Evolutionary conservation across 2,113 vertebrate species (phyloP), one percentile per base, ranked within the genome.

Genomic region (Leucosticte australis): DNA sequence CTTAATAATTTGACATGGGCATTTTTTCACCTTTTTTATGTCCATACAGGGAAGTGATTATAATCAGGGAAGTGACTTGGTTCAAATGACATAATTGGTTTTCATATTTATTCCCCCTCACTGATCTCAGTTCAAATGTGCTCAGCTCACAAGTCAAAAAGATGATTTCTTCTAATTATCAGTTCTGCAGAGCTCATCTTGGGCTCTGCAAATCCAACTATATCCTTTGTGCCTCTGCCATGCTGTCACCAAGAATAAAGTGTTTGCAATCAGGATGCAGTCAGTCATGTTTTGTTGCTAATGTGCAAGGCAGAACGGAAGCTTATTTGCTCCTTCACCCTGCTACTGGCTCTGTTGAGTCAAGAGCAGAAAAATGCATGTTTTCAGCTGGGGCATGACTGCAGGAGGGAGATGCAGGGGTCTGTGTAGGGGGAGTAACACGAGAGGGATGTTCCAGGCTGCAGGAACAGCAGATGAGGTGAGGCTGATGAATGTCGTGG

Each of bases 131-230:
- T 94, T 96, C 96, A 97, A 94, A 97, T 64, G 81, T 57, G 53
- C 93, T 96, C 95, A 59, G 92, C 87, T 95, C 94, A 89, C 91
- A 92, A 96, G 91, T 91, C 93, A 95, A 82, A 96, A 96, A 92
- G 86, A 96, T 93, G 93, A 95, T 94, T 91, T 92, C 93, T 95
- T 95, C 92, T 96, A 96, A 97, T 97, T 96, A 95, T 87, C 69
- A 74, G 87, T 90, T 94, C 68, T 95, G 83, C 67, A 91, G 83
- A 94, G 90, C 89, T 95, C 87, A 64, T 94, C 82, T 86, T 35
- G 77, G 91, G 91, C 90, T 96, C 73, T 81, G 89, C 69, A 88
- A 90, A 95, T 88, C 93, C 95, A 97, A 94, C 96, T 96, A 94
- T 88, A 89, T 94, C 84, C 75, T 97, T 97, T 96, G 92, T 97